Conservation (phyloP, 2,113 vertebrate genomes). For the Perca schrenkii region DNA sequence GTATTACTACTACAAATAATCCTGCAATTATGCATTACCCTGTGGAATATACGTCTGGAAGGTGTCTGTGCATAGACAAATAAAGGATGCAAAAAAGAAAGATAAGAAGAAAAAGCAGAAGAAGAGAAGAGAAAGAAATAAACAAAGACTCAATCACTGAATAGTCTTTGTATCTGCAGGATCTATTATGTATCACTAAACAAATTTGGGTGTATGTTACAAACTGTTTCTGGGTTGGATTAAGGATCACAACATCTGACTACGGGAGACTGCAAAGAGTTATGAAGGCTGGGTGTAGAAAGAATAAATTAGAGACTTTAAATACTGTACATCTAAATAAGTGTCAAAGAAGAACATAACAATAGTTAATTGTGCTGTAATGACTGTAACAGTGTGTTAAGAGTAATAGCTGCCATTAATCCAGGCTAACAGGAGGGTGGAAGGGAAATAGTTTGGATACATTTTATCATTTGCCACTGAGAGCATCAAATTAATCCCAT, state of each 20-base stretch:
- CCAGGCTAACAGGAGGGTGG: not conserved
- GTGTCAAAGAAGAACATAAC: slow-evolving; percentile 12
- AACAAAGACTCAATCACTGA: not conserved
- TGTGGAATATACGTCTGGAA: not conserved
- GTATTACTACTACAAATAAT: not conserved
- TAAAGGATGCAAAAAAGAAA: not conserved
- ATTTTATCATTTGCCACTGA: not conserved
- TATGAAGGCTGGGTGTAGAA: not conserved
- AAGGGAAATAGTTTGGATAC: slow-evolving; percentile 11
- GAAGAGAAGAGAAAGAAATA: not conserved
- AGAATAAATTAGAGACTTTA: not conserved
- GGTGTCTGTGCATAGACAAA: slow-evolving; percentile 6
- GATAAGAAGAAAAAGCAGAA: not conserved
- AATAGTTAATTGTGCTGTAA: not conserved
- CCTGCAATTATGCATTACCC: not conserved
- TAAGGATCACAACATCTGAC: slow-evolving; percentile 15
- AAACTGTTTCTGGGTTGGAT: slow-evolving; percentile 14
- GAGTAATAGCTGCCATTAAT: slow-evolving; percentile 19
- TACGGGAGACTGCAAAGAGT: not conserved
- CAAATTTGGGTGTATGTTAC: not conserved
- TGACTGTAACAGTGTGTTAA: not conserved
- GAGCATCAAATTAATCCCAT: slow-evolving; percentile 1
- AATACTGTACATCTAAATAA: slow-evolving; percentile 4
- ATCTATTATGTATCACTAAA: not conserved
- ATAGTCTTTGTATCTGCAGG: not conserved